A percentile compares a stretch with the other conserved stretches of the same genome.
Conservation (phyloP, 2,113 vertebrate species). For the Prionailurus viverrinus region DNA sequence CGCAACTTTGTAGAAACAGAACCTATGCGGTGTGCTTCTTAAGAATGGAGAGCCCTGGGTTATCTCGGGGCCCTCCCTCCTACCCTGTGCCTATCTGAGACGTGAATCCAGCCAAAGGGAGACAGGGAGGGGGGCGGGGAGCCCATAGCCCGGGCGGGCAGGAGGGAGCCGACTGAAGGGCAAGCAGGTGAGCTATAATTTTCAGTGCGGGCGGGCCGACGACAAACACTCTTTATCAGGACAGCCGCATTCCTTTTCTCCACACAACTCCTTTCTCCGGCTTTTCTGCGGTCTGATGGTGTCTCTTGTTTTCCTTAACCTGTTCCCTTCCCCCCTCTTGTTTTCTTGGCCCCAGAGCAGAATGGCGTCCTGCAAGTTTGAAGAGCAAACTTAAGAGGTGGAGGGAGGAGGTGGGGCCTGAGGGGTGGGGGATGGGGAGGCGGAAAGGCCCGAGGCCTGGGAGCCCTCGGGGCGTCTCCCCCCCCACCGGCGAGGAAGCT, state of each 20-base stretch:
- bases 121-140: slow-evolving; percentile 49
- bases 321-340: slow-evolving; percentile 69
- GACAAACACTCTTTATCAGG: slow-evolving; percentile 83
- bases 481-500: background rate
- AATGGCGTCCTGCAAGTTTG: slow-evolving; percentile 78
- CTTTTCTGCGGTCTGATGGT: slow-evolving; percentile 72
- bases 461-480: background rate
- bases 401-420: background rate
- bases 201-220: slow-evolving; percentile 54
- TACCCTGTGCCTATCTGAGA: background rate
- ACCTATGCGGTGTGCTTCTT: background rate
- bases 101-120: slow-evolving; percentile 3
- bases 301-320: slow-evolving; percentile 63
- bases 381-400: slow-evolving; percentile 69
- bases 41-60: background rate
- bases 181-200: slow-evolving; percentile 74
- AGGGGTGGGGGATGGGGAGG: slow-evolving; percentile 26
- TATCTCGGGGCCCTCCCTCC: background rate
- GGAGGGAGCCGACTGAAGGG: background rate
- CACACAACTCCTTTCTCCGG: slow-evolving; percentile 4
- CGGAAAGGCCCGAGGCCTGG: background rate
- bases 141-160: slow-evolving; percentile 38
- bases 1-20: background rate
- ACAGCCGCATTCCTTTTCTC: slow-evolving; percentile 76
- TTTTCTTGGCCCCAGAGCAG: slow-evolving; percentile 70